These are phyloP conservation scores for Dugesia japonica DNA, from an alignment of 2,888 invertebrate genomes.

Conservation along the genomic window DNA sequence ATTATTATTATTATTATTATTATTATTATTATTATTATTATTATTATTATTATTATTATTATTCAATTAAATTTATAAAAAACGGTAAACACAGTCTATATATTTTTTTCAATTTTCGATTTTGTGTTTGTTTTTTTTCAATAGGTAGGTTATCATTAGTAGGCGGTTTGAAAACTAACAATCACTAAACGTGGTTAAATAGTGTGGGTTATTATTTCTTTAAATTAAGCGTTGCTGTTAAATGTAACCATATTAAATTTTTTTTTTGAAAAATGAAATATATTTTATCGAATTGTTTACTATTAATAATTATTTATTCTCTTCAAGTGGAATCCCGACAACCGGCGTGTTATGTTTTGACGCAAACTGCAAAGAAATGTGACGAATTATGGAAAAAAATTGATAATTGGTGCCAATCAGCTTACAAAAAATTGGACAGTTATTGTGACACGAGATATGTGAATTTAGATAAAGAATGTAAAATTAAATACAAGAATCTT, in stretches of 20 bases:
- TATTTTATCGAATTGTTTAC: not conserved
- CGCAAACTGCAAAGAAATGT: not conserved
- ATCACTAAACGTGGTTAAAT: not conserved
- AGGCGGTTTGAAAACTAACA: not conserved
- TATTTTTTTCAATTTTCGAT: no score
- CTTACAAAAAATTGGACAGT: not conserved
- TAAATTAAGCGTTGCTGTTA: not conserved
- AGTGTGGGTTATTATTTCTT: not conserved
- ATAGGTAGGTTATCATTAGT: not conserved
- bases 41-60: no score
- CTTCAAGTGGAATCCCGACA: not conserved
- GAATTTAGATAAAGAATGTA: not conserved
- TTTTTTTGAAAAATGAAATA: not conserved
- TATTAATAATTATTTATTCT: not conserved
- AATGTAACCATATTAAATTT: not conserved
- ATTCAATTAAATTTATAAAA: no score
- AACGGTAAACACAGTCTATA: no score
- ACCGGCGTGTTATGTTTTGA: not conserved
- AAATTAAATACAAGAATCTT: not conserved
- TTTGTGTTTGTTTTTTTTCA: no score
- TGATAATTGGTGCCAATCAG: not conserved
- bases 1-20: no score
- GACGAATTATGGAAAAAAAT: not conserved
- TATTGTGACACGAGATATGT: constrained; percentile 3
- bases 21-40: no score